A percentile compares a stretch with the other conserved stretches of the same genome.
Evolutionary conservation across 2,888 invertebrate genomes (phyloP).

Genomic region (Mechanitis messenoides): DNA sequence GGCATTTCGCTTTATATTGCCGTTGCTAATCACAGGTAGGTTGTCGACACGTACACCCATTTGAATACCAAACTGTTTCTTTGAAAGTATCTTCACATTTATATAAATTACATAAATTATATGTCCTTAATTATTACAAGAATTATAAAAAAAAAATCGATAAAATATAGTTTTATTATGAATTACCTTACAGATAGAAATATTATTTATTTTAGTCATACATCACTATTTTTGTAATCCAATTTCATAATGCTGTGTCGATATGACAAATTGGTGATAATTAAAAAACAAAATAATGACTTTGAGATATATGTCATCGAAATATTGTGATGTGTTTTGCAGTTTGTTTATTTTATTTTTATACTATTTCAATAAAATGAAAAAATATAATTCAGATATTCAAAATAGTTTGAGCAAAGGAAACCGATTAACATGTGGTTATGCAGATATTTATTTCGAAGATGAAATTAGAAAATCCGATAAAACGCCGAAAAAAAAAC

Average conservation of each 20-base stretch:
- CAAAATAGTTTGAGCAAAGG: constrained; percentile 36
- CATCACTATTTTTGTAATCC: too few relatives aligned
- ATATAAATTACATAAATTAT: constrained; percentile 10
- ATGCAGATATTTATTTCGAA: constrained; percentile 57
- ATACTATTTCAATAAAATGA: not conserved
- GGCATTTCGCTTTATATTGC: constrained; percentile 58
- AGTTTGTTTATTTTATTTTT: constrained; percentile 4
- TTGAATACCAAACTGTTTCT: constrained; percentile 58
- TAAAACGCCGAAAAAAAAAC: constrained; percentile 14
- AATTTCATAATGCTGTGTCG: too few relatives aligned
- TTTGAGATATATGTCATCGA: not conserved
- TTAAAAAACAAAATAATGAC: too few relatives aligned
- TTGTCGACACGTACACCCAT: constrained; percentile 60
- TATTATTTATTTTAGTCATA: too few relatives aligned
- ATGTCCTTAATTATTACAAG: not conserved
- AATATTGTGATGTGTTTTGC: constrained; percentile 7
- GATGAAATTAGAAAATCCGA: constrained; percentile 31
- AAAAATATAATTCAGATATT: constrained; percentile 30
- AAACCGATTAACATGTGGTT: constrained; percentile 53
- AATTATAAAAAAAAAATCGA: too few relatives aligned
- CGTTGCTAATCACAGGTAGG: constrained; percentile 70
- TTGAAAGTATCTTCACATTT: constrained; percentile 36
- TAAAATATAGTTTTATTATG: too few relatives aligned
- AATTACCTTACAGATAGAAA: too few relatives aligned
- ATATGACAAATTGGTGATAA: too few relatives aligned